phyloP scores from a whole-genome alignment of 2,113 vertebrate genomes.

The Seriola dumerili region DNA sequence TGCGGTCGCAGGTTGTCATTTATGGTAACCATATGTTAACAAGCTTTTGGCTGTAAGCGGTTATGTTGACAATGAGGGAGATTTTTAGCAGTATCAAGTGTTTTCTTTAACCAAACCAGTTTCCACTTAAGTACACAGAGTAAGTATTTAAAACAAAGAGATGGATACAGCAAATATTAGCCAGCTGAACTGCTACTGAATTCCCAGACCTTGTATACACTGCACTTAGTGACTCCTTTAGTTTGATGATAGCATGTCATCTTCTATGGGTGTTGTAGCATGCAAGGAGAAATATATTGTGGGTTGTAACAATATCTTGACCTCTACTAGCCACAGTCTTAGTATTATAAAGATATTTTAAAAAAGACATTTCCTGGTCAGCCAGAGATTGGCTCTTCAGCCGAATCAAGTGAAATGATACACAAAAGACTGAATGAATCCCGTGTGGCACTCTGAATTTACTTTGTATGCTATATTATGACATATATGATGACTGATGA shows the following conservation, averaged over 20 bases:
- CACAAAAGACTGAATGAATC: conserved; percentile 21
- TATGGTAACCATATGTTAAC: background rate
- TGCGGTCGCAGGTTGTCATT: background rate
- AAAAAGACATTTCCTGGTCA: conserved; percentile 36
- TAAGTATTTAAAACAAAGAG: background rate
- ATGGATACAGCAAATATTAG: conserved; percentile 8
- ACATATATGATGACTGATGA: background rate
- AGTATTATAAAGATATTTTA: conserved; percentile 27
- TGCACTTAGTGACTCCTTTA: conserved; percentile 21
- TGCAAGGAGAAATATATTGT: conserved; percentile 26
- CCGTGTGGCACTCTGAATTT: conserved; percentile 1
- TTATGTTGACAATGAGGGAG: background rate
- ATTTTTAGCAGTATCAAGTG: too few species aligned
- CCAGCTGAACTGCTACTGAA: background rate
- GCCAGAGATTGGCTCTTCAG: background rate
- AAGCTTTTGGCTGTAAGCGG: background rate
- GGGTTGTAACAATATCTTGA: conserved; percentile 13
- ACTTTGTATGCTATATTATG: conserved; percentile 11
- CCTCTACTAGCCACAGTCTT: background rate
- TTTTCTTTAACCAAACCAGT: background rate
- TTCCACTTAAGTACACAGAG: background rate
- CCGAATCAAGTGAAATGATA: conserved; percentile 18
- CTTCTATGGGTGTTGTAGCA: conserved; percentile 13
- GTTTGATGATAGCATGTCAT: background rate
- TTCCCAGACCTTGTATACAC: conserved; percentile 5